Percentiles rank a stretch among this genome's conserved stretches.
phyloP scores from a whole-genome alignment of 2,113 vertebrate genomes.

The Paradisaea rubra region DNA sequence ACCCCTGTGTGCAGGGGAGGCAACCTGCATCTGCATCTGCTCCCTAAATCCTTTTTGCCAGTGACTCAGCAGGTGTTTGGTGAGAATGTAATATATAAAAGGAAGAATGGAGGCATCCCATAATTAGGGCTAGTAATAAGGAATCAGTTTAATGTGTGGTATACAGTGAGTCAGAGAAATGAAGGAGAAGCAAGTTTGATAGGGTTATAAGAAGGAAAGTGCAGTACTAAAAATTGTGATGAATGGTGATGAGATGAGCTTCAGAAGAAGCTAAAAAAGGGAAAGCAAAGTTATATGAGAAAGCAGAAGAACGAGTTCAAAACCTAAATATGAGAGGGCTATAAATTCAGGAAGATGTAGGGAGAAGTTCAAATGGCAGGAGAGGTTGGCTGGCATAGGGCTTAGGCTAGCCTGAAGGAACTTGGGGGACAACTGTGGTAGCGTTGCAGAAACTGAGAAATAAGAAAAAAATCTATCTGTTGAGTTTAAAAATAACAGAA shows the following conservation, averaged over 20 bases:
- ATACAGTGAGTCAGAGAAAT: background rate
- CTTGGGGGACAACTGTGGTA: background rate
- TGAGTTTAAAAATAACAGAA: background rate
- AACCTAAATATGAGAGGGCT: background rate
- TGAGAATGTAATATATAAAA: background rate
- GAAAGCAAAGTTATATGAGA: background rate
- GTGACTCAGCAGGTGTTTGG: slow-evolving; percentile 2
- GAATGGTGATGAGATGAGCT: background rate
- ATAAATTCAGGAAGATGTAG: background rate
- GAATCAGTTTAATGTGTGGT: slow-evolving; percentile 29
- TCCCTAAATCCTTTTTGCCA: background rate
- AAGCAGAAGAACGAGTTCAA: background rate
- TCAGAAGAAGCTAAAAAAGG: background rate
- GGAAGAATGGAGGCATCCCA: background rate
- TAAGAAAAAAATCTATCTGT: background rate
- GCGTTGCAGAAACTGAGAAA: background rate
- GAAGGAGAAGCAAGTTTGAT: background rate
- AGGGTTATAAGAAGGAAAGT: background rate
- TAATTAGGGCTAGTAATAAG: slow-evolving; percentile 28
- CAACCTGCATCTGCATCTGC: background rate
- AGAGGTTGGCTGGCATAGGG: background rate
- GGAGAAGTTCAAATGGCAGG: background rate
- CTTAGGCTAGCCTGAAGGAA: background rate
- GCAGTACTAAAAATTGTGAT: background rate
- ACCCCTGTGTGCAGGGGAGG: background rate